A percentile compares a stretch with the other conserved stretches of the same genome.
phyloP scores from a whole-genome alignment of 2,797 vertebrate genomes.

The Mastacembelus armatus region DNA sequence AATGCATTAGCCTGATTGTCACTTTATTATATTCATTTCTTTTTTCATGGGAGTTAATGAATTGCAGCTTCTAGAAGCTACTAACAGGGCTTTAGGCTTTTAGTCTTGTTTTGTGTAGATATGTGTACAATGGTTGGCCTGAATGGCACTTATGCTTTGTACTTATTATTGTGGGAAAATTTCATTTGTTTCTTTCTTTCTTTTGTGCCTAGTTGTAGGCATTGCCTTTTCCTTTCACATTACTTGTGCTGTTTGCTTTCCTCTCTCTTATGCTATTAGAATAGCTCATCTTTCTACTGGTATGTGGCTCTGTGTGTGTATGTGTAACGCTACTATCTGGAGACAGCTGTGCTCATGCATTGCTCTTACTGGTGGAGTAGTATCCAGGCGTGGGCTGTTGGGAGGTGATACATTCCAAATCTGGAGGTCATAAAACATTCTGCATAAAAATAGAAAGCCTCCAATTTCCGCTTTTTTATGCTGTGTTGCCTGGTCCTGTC shows the following conservation, averaged over 20 bases:
- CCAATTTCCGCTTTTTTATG: conserved; percentile 53
- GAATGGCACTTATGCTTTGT: background rate
- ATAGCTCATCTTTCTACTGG: background rate
- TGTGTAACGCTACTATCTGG: conserved; percentile 40
- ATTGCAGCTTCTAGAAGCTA: background rate
- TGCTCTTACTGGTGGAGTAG: conserved; percentile 48
- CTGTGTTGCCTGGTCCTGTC: conserved; percentile 20
- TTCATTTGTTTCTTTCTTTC: too few relatives aligned
- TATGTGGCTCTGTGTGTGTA: conserved; percentile 9
- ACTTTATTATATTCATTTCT: background rate
- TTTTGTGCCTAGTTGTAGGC: background rate
- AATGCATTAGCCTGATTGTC: background rate
- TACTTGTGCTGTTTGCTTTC: conserved; percentile 20
- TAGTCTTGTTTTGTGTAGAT: background rate
- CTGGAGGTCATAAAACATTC: conserved; percentile 74
- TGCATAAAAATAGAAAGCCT: conserved; percentile 74
- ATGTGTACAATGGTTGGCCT: background rate
- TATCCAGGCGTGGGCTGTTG: conserved; percentile 70
- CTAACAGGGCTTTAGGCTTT: background rate
- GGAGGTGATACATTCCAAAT: conserved; percentile 76
- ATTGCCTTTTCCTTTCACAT: background rate
- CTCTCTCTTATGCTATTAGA: conserved; percentile 8
- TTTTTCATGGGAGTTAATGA: background rate
- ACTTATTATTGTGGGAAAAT: background rate
- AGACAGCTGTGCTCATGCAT: conserved; percentile 59